phyloP scores from a whole-genome alignment of 2,888 invertebrate species.

The Philonicus albiceps region DNA sequence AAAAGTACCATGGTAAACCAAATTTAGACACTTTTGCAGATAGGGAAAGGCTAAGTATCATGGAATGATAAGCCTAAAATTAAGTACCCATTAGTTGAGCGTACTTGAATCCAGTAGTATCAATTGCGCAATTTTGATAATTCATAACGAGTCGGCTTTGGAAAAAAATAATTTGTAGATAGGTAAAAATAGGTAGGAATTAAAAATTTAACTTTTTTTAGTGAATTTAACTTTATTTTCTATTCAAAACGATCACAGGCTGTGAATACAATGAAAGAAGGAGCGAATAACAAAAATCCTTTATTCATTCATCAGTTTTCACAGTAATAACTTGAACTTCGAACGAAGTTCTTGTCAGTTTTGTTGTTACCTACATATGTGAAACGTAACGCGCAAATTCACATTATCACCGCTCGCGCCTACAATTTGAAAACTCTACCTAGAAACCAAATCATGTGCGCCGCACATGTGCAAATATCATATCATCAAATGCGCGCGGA shows the following conservation, averaged over 20 bases:
- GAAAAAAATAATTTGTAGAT: neutral
- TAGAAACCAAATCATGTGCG: conserved; percentile 14
- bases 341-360: neutral
- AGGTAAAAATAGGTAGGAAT: neutral
- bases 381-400: neutral
- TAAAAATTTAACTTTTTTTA: neutral
- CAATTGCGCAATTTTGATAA: neutral
- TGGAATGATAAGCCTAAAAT: neutral
- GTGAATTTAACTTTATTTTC: neutral
- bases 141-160: neutral
- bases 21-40: neutral
- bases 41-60: neutral
- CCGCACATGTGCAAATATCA: conserved; percentile 9
- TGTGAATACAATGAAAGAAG: neutral
- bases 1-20: too few species aligned
- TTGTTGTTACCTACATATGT: neutral
- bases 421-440: conserved; percentile 9
- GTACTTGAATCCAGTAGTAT: neutral
- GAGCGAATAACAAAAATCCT: neutral
- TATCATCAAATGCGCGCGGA: neutral
- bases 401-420: neutral
- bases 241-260: neutral
- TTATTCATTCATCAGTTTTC: neutral
- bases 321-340: neutral
- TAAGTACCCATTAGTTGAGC: neutral